These are phyloP conservation scores for Neoniphon sammara DNA, from an alignment of 2,797 vertebrate species.

Conservation along the genomic window DNA sequence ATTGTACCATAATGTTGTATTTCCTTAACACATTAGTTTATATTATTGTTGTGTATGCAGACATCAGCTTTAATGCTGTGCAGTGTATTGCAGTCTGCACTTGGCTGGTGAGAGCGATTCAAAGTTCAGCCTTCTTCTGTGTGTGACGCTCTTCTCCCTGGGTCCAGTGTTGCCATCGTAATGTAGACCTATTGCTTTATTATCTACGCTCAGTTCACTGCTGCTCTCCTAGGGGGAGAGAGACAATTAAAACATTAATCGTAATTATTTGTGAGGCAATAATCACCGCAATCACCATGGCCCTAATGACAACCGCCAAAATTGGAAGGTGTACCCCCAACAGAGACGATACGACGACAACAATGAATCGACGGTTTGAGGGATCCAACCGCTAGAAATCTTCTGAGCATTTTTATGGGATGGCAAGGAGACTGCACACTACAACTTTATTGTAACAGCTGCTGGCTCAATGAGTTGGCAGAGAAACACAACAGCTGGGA, in stretches of 20 bases:
- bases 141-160: background rate
- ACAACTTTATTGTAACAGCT: conserved; percentile 70
- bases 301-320: conserved; percentile 28
- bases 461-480: conserved; percentile 68
- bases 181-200: conserved; percentile 51
- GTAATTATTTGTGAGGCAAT: conserved; percentile 46
- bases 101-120: too few species aligned
- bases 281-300: conserved; percentile 29
- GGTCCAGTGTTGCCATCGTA: background rate
- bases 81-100: background rate
- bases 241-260: conserved; percentile 45
- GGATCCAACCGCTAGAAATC: conserved; percentile 31
- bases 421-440: conserved; percentile 45
- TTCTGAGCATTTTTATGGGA: conserved; percentile 41
- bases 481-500: conserved; percentile 73
- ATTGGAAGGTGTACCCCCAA: conserved; percentile 21
- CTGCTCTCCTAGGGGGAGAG: conserved; percentile 37
- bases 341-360: conserved; percentile 30
- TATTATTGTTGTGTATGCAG: too few species aligned
- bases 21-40: too few species aligned
- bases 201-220: conserved; percentile 50
- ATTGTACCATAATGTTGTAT: too few species aligned
- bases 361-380: conserved; percentile 25
- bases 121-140: too few species aligned
- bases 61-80: too few species aligned